Evolutionary conservation across 2,113 vertebrate species (phyloP).

Genomic region (Empidonax traillii): DNA sequence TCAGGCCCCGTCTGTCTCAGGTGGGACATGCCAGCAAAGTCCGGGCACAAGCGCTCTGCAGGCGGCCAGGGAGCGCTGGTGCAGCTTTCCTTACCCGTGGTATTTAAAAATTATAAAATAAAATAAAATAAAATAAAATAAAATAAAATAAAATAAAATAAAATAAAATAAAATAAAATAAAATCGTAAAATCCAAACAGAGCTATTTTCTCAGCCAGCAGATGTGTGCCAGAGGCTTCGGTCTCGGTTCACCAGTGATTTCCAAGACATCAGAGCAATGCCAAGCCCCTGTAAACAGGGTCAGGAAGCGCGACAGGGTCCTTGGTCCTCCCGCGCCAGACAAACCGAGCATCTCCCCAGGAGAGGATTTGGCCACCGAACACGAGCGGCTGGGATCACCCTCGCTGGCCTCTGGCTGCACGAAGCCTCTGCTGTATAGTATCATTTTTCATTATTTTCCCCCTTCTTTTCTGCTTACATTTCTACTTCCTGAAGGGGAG

Average conservation of each 20-base stretch:
- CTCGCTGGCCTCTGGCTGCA: neutral
- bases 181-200: neutral
- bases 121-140: neutral
- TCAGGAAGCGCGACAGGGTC: too few species aligned
- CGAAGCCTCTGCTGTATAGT: neutral
- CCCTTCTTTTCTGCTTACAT: neutral
- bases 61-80: rapidly evolving
- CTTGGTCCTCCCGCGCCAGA: neutral
- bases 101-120: neutral
- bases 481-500: neutral
- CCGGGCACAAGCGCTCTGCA: neutral
- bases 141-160: neutral
- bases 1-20: neutral
- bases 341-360: neutral
- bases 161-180: neutral
- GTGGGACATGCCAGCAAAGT: neutral
- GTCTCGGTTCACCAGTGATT: neutral
- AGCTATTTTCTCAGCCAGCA: neutral
- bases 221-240: neutral
- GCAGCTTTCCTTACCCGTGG: neutral
- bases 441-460: too few species aligned
- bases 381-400: neutral
- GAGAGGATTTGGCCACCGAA: neutral
- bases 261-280: neutral
- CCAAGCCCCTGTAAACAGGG: neutral